Evolutionary conservation across 2,113 vertebrate species (phyloP).

Genomic region (Pterocles burchelli): DNA sequence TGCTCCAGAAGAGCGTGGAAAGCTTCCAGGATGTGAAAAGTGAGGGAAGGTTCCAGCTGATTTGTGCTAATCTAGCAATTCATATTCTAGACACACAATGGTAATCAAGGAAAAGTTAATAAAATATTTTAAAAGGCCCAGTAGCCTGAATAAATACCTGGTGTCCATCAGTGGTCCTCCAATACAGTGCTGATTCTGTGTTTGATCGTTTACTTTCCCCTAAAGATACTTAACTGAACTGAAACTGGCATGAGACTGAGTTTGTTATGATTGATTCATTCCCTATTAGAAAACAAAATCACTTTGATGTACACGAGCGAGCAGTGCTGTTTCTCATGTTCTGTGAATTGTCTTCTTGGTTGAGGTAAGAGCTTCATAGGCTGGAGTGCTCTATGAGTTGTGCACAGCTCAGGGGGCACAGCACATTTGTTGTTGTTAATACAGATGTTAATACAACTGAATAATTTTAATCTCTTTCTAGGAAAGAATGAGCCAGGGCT

Average conservation of each 20-base stretch:
- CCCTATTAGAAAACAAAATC: background rate
- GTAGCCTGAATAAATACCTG: background rate
- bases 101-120: background rate
- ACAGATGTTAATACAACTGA: background rate
- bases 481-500: background rate
- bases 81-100: background rate
- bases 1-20: background rate
- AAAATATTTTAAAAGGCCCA: background rate
- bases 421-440: background rate
- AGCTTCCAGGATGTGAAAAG: background rate
- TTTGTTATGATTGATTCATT: background rate
- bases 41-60: background rate
- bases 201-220: background rate
- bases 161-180: background rate
- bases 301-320: background rate
- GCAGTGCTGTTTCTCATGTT: fast-evolving
- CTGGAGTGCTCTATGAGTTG: background rate
- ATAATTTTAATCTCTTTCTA: background rate
- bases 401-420: background rate
- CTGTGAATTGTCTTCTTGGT: background rate
- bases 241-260: background rate
- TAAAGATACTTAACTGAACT: background rate
- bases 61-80: background rate
- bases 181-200: background rate
- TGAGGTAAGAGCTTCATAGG: background rate